Base-by-base conservation (phyloP, 2,888 invertebrate species). In the Drosophila vallismaia region DNA sequence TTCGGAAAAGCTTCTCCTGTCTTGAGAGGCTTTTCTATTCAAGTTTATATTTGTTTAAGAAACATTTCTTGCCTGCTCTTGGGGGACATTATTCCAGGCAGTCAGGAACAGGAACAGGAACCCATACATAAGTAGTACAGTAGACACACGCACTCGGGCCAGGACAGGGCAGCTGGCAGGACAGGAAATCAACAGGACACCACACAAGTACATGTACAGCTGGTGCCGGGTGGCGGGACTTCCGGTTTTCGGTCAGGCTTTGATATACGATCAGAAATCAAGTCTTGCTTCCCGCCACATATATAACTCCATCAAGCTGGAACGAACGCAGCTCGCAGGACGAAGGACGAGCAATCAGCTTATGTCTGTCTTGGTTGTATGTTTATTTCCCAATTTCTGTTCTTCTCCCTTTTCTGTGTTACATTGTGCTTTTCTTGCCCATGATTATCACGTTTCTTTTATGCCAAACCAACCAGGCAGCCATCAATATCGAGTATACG, bases 401-500 rank as follows among this genome's bases (percentile, higher is more conserved):
- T 24, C 7, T 4, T n/a, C 14, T 8, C 14, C 14, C 19, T 9
- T 31, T n/a, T 19, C 1, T 1, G 5, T 10, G 4, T 24, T 5
- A 14, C 28, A 2, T 24, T 10, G 1, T 8, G 12, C n/a, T 12
- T 28, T n/a, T 45, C 57, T 29, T 14, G n/a, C 6, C 1, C 44
- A 28, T 46, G 60, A 60, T 49, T 62, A 62, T 62, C 60, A 62
- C 60, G 31, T 28, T 36, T 28, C 48, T 40, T 60, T 46, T 31
- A 38, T 24, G 40, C 12, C 40, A 14, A 3, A 19, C 19, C 19
- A 19, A 33, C 36, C 6, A 48, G 46, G 14, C 14, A 9, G 12
- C 46, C 48, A 33, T 26, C 60, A 33, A 48, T 48, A 59, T 60
- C 26, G 5, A 60, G 60, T 60, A 75, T 78, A 56, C 68, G 79